A percentile compares a stretch with the other conserved stretches of the same genome.
phyloP scores from a whole-genome alignment of 2,888 invertebrate genomes.

The Theodoxus fluviatilis region DNA sequence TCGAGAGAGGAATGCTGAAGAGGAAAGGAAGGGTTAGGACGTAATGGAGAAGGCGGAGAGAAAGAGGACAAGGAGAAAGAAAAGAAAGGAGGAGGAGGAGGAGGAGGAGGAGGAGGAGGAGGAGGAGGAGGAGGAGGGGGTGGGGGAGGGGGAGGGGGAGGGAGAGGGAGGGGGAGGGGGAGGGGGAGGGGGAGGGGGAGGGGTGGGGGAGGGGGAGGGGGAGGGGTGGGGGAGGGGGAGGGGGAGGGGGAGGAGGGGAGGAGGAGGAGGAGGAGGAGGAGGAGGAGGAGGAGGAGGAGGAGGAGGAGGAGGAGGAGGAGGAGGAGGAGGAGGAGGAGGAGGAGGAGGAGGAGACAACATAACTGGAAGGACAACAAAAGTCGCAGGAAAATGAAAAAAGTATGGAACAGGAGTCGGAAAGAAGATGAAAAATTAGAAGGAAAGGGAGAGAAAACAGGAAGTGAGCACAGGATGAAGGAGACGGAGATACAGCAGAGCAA shows the following conservation, averaged over 20 bases:
- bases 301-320: background rate
- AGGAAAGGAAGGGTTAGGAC: background rate
- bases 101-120: background rate
- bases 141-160: background rate
- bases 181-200: background rate
- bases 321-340: constrained; percentile 10
- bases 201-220: background rate
- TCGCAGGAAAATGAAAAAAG: no score
- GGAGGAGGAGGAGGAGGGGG: no score
- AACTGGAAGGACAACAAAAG: no score
- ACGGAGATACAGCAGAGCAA: no score
- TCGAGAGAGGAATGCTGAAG: no score
- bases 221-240: background rate
- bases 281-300: background rate
- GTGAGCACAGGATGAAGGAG: no score
- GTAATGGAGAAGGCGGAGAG: background rate
- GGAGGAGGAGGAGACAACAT: background rate
- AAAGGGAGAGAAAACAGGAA: no score
- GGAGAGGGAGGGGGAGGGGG: background rate
- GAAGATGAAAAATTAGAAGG: no score
- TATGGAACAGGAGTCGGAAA: no score
- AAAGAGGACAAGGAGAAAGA: background rate
- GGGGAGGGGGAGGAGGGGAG: background rate
- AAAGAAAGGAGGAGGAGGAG: background rate
- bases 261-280: constrained; percentile 4